Evolutionary conservation across 1,140 invertebrate species (phyloP), one percentile per base, ranked within the genome.

Genomic region (Sminthurides bifidus): DNA sequence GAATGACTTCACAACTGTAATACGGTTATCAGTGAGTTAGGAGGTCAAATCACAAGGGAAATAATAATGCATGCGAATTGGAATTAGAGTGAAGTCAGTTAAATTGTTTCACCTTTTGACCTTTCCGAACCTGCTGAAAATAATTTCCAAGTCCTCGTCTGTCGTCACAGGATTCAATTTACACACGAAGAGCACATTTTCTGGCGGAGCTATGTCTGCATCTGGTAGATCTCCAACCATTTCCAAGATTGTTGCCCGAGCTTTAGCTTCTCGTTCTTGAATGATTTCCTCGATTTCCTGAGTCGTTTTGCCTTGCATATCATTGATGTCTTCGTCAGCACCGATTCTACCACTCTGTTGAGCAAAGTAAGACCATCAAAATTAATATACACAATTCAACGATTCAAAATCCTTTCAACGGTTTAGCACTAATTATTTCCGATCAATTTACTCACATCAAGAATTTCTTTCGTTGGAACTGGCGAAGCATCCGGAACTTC

Each of bases 111-210:
- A 81, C 72, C 83, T 84, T 48, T 84, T 79, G 57, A 98, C 92
- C 74, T 82, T 83, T 15, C 95, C 95, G 78, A 98, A 98, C 65
- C 93, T 76, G 66, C 89, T 91, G 67, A 98, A 99, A 61, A 99
- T 98, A 24, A 98, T 92, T 76, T 97, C 90, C 44, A 98, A 75
- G 73, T 98, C 93, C 64, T 98, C 93, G 70, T 96, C 93, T 31
- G 82, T 92, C 3, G 96, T 99, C 0, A 98, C 92, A 26, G 95
- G 93, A 77, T 99, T 99, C n/a, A 99, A 74, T 76, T 99, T 99
- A 73, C 96, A 99, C 6, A 99, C 90, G 75, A 99, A 99, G 0
- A 99, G 73, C 12, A 99, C 92, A 77, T 98, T 98, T 75, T 99
- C 96, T 8, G 94, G 93, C 1, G 96, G 96, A 21, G 89, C 91